phyloP scores from a whole-genome alignment of 1,140 invertebrate species.

The Hydropsyche tenuis region DNA sequence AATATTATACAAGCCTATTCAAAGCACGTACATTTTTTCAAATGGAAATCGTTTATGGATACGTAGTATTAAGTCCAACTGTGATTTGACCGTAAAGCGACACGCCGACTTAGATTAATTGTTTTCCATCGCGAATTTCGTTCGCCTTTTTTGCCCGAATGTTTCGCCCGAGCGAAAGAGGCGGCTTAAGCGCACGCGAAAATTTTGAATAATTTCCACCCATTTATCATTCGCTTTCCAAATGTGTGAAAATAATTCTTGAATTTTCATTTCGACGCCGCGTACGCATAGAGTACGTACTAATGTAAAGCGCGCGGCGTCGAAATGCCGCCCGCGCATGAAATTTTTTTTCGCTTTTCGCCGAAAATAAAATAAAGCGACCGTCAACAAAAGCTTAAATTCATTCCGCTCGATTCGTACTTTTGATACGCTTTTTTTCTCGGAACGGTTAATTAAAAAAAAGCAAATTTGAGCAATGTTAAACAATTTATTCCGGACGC shows the following conservation, averaged over 20 bases:
- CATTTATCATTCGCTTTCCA: slow-evolving; percentile 36
- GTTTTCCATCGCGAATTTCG: slow-evolving; percentile 22
- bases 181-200: neutral
- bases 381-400: neutral
- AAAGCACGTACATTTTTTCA: neutral
- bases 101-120: slow-evolving; percentile 43
- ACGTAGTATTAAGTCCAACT: neutral
- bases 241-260: slow-evolving; percentile 29
- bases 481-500: neutral
- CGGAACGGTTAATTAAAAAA: slow-evolving; percentile 9
- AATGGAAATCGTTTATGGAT: neutral
- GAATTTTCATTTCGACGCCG: slow-evolving; percentile 26
- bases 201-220: slow-evolving; percentile 38
- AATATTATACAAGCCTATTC: no score
- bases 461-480: neutral
- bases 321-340: neutral
- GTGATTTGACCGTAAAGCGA: slow-evolving; percentile 29
- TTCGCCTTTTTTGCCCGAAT: slow-evolving; percentile 29
- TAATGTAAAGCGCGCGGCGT: neutral
- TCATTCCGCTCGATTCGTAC: slow-evolving; percentile 9
- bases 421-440: slow-evolving; percentile 4
- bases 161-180: slow-evolving; percentile 7
- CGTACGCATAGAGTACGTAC: neutral
- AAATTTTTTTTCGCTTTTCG: neutral
- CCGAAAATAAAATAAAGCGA: neutral